Conservation (phyloP, 2,797 vertebrate species). For the Etheostoma perlongum region DNA sequence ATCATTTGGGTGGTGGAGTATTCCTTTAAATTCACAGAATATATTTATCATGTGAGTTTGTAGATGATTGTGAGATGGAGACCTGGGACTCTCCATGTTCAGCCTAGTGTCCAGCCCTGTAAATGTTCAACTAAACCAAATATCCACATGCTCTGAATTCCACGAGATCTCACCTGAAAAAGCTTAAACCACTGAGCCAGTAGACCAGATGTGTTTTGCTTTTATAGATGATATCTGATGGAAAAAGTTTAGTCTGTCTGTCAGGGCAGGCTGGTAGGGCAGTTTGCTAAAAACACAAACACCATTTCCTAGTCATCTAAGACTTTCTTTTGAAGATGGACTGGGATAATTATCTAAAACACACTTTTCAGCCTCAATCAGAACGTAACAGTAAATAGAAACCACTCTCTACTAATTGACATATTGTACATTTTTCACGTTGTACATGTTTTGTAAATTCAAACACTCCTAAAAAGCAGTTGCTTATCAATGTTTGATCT, state of each 20-base stretch:
- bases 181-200: background rate
- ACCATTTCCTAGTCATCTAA: background rate
- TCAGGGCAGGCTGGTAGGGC: slow-evolving; percentile 6
- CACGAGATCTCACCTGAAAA: slow-evolving; percentile 26
- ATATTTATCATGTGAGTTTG: background rate
- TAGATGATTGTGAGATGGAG: slow-evolving; percentile 1
- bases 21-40: too few relatives aligned
- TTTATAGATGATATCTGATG: slow-evolving; percentile 18
- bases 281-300: slow-evolving; percentile 35
- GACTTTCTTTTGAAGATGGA: slow-evolving; percentile 1
- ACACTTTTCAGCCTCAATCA: slow-evolving; percentile 3
- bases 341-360: slow-evolving; percentile 15
- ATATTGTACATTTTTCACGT: background rate
- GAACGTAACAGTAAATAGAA: background rate
- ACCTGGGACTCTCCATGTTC: background rate
- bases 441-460: background rate
- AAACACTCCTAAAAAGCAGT: slow-evolving; percentile 10
- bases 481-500: slow-evolving; percentile 1
- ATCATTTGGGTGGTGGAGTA: too few relatives aligned
- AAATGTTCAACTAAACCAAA: slow-evolving; percentile 40
- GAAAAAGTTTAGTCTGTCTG: slow-evolving; percentile 5
- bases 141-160: slow-evolving; percentile 43
- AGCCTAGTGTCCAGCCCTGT: slow-evolving; percentile 17
- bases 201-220: slow-evolving; percentile 44
- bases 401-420: background rate